Conservation (phyloP, 2,797 vertebrate species). For the Diceros bicornis region DNA sequence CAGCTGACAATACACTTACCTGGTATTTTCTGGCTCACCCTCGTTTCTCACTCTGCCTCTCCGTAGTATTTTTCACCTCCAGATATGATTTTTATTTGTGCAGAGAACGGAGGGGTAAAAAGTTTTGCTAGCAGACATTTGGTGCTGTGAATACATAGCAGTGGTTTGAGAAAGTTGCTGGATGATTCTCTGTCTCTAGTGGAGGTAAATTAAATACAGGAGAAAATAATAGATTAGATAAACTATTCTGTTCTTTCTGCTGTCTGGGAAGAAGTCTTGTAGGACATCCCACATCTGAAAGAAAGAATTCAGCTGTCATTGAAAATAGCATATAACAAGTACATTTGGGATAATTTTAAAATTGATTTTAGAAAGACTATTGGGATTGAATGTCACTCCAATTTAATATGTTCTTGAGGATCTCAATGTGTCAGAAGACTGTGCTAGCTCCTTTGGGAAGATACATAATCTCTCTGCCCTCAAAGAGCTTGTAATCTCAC, state of each 20-base stretch:
- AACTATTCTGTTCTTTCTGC: conserved; percentile 51
- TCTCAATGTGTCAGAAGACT: not conserved
- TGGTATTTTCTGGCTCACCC: not conserved
- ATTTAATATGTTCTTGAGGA: conserved; percentile 44
- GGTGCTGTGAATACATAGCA: conserved; percentile 18
- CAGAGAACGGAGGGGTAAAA: conserved; percentile 24
- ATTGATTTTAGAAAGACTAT: conserved; percentile 68
- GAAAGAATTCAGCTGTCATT: conserved; percentile 62
- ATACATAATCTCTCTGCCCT: conserved; percentile 51
- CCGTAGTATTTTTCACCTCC: not conserved
- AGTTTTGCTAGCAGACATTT: conserved; percentile 60
- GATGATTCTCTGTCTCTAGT: conserved; percentile 57
- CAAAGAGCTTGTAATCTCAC: conserved; percentile 21
- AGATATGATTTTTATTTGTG: conserved; percentile 57
- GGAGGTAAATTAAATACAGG: conserved; percentile 56
- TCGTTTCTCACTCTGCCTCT: conserved; percentile 35
- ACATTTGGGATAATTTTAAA: conserved; percentile 65
- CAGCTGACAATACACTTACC: not conserved
- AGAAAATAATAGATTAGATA: conserved; percentile 62
- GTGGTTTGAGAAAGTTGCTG: conserved; percentile 31
- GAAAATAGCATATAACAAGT: conserved; percentile 63
- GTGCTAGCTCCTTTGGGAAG: conserved; percentile 6
- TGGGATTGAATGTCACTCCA: conserved; percentile 21
- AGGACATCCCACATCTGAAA: conserved; percentile 62
- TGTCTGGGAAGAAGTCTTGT: conserved; percentile 61